These are phyloP conservation scores for Otis tarda DNA, from an alignment of 2,113 vertebrate species.

Conservation along the genomic window DNA sequence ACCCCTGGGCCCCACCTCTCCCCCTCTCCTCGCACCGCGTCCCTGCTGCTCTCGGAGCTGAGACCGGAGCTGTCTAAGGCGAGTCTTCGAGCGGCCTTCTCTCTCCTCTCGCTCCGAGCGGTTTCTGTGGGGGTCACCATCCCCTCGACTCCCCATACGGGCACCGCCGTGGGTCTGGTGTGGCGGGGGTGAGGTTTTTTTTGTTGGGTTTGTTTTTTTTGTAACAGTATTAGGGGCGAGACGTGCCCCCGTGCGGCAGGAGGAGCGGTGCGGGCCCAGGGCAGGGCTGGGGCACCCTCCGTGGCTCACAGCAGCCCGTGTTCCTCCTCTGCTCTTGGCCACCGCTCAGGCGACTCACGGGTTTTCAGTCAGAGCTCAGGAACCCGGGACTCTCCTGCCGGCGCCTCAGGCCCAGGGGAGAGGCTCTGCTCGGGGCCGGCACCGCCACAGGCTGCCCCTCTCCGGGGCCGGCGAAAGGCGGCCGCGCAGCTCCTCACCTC, in stretches of 20 bases:
- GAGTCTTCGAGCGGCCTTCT: background rate
- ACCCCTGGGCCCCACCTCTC: slow-evolving; percentile 7
- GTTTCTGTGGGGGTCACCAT: background rate
- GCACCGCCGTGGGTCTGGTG: background rate
- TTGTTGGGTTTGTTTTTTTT: background rate
- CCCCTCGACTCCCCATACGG: background rate
- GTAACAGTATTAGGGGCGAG: slow-evolving; percentile 49
- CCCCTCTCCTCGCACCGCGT: background rate
- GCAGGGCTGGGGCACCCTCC: background rate
- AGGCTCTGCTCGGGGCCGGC: background rate
- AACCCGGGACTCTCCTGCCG: slow-evolving; percentile 21
- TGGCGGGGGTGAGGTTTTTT: background rate
- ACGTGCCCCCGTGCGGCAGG: background rate
- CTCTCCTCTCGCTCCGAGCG: background rate
- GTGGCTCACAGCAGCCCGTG: background rate
- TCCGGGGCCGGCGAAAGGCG: background rate
- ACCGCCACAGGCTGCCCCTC: background rate
- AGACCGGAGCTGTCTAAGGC: slow-evolving; percentile 2
- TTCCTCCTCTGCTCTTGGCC: background rate
- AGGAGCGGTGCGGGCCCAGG: background rate
- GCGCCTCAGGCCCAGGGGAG: background rate
- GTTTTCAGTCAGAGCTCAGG: background rate
- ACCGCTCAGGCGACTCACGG: background rate
- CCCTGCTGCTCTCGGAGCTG: background rate
- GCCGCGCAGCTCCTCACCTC: background rate